These are phyloP conservation scores for Malurus cyaneus DNA, from an alignment of 2,113 vertebrate genomes.

Conservation along the genomic window DNA sequence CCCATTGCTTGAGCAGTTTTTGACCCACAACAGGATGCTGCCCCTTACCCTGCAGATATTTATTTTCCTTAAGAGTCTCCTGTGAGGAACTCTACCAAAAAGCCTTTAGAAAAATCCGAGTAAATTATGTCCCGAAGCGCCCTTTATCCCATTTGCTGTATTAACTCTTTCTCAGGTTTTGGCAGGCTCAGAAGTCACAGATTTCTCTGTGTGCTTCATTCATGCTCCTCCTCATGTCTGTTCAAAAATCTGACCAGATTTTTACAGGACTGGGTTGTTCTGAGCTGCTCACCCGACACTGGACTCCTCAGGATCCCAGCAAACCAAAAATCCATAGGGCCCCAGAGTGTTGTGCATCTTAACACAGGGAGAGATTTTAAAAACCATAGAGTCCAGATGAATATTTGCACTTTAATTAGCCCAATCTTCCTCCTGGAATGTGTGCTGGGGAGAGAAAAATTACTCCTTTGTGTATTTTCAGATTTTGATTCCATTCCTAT, in stretches of 20 bases:
- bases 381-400: neutral
- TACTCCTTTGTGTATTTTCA: neutral
- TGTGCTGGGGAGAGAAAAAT: neutral
- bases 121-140: constrained; percentile 49
- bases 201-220: neutral
- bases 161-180: constrained; percentile 55
- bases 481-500: neutral
- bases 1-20: neutral
- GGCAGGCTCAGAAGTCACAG: neutral
- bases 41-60: constrained; percentile 33
- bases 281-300: rapidly evolving
- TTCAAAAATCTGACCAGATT: neutral
- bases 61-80: constrained; percentile 63
- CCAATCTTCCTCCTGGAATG: neutral
- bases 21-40: constrained; percentile 62
- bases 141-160: constrained; percentile 2
- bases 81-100: constrained; percentile 38
- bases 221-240: rapidly evolving
- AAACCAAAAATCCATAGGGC: neutral
- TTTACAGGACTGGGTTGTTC: neutral
- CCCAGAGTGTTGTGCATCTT: neutral
- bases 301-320: neutral
- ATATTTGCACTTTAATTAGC: neutral
- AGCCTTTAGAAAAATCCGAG: constrained; percentile 40
- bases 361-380: neutral